Evolutionary conservation across 2,113 vertebrate species (phyloP).

Genomic region (Oryzias curvinotus): DNA sequence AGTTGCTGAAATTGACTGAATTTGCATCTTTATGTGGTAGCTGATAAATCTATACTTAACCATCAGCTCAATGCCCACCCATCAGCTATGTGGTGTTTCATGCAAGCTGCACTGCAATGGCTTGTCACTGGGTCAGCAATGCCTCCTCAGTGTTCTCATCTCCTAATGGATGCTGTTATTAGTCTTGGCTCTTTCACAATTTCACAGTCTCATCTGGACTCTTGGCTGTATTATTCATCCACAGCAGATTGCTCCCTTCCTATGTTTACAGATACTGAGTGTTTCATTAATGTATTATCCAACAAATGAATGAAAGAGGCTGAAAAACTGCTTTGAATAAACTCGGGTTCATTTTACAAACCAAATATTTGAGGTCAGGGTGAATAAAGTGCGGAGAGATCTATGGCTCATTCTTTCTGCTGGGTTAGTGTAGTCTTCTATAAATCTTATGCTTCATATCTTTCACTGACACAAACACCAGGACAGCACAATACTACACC

Average conservation of each 20-base stretch:
- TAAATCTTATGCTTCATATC: slow-evolving; percentile 64
- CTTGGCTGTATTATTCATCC: slow-evolving; percentile 63
- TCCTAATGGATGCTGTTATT: slow-evolving; percentile 71
- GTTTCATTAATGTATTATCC: slow-evolving; percentile 69
- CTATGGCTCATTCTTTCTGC: slow-evolving; percentile 40
- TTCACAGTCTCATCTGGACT: slow-evolving; percentile 70
- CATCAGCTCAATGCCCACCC: slow-evolving; percentile 45
- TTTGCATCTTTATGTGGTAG: slow-evolving; percentile 68
- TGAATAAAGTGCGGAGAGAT: slow-evolving; percentile 62
- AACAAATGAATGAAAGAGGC: slow-evolving; percentile 54
- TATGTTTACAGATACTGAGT: slow-evolving; percentile 67
- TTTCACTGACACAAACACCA: slow-evolving; percentile 30
- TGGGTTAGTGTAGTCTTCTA: slow-evolving; percentile 46
- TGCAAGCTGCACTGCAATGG: slow-evolving; percentile 21
- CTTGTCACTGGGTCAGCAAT: slow-evolving; percentile 26
- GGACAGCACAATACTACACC: slow-evolving; percentile 60
- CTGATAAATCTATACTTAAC: slow-evolving; percentile 70
- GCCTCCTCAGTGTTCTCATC: slow-evolving; percentile 60
- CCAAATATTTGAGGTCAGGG: slow-evolving; percentile 74
- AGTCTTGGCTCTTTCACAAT: slow-evolving; percentile 63
- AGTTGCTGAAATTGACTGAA: slow-evolving; percentile 57
- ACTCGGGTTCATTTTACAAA: slow-evolving; percentile 68
- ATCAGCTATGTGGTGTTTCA: slow-evolving; percentile 38
- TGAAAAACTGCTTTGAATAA: slow-evolving; percentile 68
- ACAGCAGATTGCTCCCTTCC: slow-evolving; percentile 55